Evolutionary conservation across 2,113 vertebrate genomes (phyloP).

Genomic region (Vimba vimba): DNA sequence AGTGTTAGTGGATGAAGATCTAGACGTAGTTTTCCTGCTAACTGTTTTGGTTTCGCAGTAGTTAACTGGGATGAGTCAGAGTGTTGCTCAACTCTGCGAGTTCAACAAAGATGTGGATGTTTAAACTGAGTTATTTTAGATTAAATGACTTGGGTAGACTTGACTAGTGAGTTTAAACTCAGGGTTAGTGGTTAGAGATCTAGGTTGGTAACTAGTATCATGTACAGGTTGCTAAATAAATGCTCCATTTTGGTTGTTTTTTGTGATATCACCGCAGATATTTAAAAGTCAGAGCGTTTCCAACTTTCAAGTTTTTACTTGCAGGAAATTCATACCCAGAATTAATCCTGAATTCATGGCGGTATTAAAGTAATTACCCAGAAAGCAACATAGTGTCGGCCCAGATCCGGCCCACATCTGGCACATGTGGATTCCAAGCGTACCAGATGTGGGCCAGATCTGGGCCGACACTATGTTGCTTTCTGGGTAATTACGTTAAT

Average conservation of each 20-base stretch:
- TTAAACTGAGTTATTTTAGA: not conserved
- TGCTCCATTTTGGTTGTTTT: not conserved
- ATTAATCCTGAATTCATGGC: too few species aligned
- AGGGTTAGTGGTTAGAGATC: not conserved
- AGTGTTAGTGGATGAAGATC: not conserved
- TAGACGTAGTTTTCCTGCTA: too few species aligned
- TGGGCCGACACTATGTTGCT: too few species aligned
- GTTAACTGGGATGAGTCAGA: not conserved
- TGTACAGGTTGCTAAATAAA: not conserved
- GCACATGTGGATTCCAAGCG: too few species aligned
- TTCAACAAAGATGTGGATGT: not conserved
- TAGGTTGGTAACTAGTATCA: not conserved
- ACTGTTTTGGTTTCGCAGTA: not conserved
- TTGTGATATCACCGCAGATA: not conserved
- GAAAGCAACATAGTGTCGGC: too few species aligned
- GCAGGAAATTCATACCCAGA: too few species aligned
- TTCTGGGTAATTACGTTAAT: not conserved
- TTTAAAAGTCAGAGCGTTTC: not conserved
- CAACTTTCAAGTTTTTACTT: not conserved
- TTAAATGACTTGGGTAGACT: not conserved
- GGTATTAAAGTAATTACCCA: too few species aligned
- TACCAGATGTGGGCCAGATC: too few species aligned
- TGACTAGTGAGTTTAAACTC: not conserved
- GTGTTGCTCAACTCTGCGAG: not conserved
- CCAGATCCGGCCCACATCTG: too few species aligned